Conservation (phyloP, 2,888 invertebrate genomes). For the Orchesella flavescens region DNA sequence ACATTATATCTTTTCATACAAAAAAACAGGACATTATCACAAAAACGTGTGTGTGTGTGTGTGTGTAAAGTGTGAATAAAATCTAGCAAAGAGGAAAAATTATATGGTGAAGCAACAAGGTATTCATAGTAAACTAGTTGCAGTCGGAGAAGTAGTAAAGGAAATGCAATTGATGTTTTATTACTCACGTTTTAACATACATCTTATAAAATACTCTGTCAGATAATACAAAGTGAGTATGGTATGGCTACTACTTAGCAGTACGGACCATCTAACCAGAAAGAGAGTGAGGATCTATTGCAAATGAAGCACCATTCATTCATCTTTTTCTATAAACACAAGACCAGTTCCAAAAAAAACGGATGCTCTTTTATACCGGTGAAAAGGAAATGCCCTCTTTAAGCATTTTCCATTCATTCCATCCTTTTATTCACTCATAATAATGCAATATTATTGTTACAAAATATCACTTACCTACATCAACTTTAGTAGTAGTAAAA, state of each 20-base stretch:
- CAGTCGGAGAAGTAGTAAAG: not conserved
- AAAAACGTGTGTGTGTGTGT: not conserved
- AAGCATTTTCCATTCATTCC: conserved; percentile 47
- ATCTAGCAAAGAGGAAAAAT: not conserved
- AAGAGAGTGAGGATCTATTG: not conserved
- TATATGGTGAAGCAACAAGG: not conserved
- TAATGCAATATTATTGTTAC: conserved; percentile 56
- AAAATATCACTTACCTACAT: conserved; percentile 61
- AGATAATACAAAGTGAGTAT: not conserved
- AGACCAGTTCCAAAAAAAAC: conserved; percentile 24
- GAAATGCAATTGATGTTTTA: not conserved
- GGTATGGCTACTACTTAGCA: not conserved
- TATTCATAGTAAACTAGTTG: too few relatives aligned
- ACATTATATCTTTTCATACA: conserved; percentile 45
- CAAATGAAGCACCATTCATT: not conserved
- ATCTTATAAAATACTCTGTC: not conserved
- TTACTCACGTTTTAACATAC: conserved; percentile 42
- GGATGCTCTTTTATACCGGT: conserved; percentile 50
- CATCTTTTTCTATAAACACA: not conserved
- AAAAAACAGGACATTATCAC: conserved; percentile 38
- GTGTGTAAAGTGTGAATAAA: not conserved
- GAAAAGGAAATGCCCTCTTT: conserved; percentile 59
- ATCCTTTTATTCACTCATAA: conserved; percentile 52
- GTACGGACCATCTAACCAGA: not conserved
- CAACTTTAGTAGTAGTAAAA: conserved; percentile 28